A percentile compares a stretch with the other conserved stretches of the same genome.
Evolutionary conservation across 2,888 invertebrate genomes (phyloP).

Genomic region (Synergus umbraculus): DNA sequence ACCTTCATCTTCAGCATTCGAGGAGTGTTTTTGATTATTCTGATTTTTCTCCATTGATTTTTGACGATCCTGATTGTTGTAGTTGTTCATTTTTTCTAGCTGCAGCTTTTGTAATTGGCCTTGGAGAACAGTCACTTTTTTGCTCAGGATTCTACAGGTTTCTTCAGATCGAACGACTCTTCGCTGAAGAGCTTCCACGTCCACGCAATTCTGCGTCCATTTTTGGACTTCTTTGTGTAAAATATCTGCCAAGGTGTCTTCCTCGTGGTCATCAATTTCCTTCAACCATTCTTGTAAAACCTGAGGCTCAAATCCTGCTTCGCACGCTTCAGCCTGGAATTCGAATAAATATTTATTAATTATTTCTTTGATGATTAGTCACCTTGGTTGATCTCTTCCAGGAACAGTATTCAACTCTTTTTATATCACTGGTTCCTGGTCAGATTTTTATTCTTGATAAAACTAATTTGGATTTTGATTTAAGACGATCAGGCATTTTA

Average conservation of each 20-base stretch:
- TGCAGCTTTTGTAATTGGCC: constrained; percentile 69
- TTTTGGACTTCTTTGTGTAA: constrained; percentile 83
- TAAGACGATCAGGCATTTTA: constrained; percentile 22
- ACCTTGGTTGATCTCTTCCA: neutral
- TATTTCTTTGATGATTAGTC: constrained; percentile 25
- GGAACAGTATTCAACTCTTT: neutral
- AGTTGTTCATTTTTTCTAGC: constrained; percentile 67
- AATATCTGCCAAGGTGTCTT: constrained; percentile 69
- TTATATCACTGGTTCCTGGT: neutral
- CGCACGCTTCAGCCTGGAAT: constrained; percentile 74
- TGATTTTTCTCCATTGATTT: constrained; percentile 68
- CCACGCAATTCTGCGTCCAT: constrained; percentile 88
- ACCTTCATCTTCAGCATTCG: constrained; percentile 92
- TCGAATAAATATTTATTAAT: constrained; percentile 1
- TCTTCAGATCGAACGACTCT: constrained; percentile 84
- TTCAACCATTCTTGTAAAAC: constrained; percentile 72
- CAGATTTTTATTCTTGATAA: constrained; percentile 5
- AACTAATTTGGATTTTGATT: constrained; percentile 14
- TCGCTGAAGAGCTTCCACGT: constrained; percentile 86
- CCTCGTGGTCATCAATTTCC: constrained; percentile 68
- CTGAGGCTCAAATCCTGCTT: constrained; percentile 74
- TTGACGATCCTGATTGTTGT: constrained; percentile 60
- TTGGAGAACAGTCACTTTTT: constrained; percentile 70
- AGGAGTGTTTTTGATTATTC: constrained; percentile 77
- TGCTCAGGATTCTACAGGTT: constrained; percentile 71